A percentile compares a stretch with the other conserved stretches of the same genome.
Evolutionary conservation across 2,113 vertebrate genomes (phyloP).

Genomic region (Thamnophis sirtalis): DNA sequence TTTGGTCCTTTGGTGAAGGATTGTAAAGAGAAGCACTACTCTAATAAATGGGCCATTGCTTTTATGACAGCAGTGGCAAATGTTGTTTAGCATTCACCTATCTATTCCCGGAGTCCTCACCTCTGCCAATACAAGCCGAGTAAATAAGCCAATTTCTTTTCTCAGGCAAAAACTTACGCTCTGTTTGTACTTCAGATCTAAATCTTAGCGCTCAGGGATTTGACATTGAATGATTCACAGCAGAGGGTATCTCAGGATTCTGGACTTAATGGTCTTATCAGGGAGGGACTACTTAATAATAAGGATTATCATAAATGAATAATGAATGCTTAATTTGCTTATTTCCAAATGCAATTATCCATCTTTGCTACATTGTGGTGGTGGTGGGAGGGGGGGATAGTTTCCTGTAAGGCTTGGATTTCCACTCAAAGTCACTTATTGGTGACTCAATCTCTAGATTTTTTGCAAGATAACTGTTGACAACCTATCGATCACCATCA

Average conservation of each 20-base stretch:
- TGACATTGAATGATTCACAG: neutral
- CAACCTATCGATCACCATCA: neutral
- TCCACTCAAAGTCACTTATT: neutral
- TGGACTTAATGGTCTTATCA: neutral
- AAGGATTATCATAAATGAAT: neutral
- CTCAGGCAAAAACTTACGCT: neutral
- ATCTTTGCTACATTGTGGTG: neutral
- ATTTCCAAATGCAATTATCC: neutral
- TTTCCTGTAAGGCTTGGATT: neutral
- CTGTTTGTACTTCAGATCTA: neutral
- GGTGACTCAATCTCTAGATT: neutral
- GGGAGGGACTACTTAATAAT: neutral
- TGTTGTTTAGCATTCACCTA: neutral
- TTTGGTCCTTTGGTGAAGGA: neutral
- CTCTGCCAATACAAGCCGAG: neutral
- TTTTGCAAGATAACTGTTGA: neutral
- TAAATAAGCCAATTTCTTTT: neutral
- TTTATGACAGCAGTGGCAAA: neutral
- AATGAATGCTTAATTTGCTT: neutral
- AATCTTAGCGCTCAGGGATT: neutral
- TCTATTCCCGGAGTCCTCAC: neutral
- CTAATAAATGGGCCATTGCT: neutral
- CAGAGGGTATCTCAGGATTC: neutral
- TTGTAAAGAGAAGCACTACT: neutral
- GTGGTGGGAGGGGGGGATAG: neutral